Conservation (phyloP, 2,113 vertebrate species). For the Polyodon spathula region DNA sequence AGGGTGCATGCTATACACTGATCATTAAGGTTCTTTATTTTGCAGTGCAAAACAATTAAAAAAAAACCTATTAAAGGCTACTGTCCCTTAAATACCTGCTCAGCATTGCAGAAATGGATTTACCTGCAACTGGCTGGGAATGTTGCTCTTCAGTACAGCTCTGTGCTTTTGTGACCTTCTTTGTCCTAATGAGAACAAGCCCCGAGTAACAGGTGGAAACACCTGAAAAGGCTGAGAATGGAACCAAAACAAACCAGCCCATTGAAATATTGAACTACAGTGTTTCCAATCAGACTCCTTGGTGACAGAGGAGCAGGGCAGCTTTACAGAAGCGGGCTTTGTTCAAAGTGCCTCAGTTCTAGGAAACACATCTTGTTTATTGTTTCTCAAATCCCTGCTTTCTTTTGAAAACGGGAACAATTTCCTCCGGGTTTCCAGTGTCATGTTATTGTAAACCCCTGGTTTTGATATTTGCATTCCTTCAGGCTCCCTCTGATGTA, state of each 20-base stretch:
- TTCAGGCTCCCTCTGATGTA: too few relatives aligned
- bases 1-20: too few relatives aligned
- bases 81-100: too few relatives aligned
- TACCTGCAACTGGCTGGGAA: too few relatives aligned
- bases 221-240: neutral
- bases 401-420: neutral
- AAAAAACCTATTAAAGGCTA: too few relatives aligned
- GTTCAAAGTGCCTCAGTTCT: neutral
- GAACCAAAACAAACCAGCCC: neutral
- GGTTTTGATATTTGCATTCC: neutral
- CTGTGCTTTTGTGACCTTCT: too few relatives aligned
- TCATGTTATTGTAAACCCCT: neutral
- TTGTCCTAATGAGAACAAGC: neutral
- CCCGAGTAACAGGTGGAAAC: neutral
- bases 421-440: neutral
- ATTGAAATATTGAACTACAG: conserved; percentile 4
- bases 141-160: too few relatives aligned
- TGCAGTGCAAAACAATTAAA: too few relatives aligned
- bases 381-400: neutral
- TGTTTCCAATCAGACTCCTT: neutral
- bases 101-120: too few relatives aligned
- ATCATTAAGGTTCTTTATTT: too few relatives aligned
- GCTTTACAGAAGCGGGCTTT: neutral
- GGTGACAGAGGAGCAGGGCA: neutral
- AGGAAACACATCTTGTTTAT: neutral